phyloP scores from a whole-genome alignment of 2,113 vertebrate genomes.

The Mormoops blainvillei region DNA sequence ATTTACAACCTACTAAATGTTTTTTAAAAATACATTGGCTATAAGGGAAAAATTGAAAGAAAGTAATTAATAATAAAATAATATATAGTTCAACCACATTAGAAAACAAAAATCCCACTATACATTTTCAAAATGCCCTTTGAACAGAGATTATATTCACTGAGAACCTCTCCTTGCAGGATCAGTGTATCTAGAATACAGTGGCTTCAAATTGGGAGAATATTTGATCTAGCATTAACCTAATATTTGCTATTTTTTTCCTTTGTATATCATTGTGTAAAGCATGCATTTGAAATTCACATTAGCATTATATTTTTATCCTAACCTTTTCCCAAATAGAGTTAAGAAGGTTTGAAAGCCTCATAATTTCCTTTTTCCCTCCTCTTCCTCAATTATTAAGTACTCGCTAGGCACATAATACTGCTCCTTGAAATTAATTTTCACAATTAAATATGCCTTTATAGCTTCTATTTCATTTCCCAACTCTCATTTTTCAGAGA shows the following conservation, averaged over 20 bases:
- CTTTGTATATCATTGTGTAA: slow-evolving; percentile 12
- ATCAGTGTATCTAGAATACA: neutral
- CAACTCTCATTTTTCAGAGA: slow-evolving; percentile 57
- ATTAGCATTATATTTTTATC: slow-evolving; percentile 41
- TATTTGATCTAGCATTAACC: neutral
- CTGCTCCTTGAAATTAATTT: slow-evolving; percentile 59
- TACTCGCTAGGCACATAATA: slow-evolving; percentile 24
- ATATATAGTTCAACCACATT: neutral
- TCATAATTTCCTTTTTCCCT: slow-evolving; percentile 16
- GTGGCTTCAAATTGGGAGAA: neutral
- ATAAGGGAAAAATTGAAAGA: neutral
- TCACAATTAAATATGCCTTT: slow-evolving; percentile 64
- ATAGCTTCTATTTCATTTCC: slow-evolving; percentile 62
- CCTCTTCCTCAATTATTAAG: slow-evolving; percentile 44
- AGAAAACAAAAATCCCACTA: neutral
- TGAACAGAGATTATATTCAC: neutral
- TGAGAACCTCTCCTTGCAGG: neutral
- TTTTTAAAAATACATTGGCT: too few relatives aligned
- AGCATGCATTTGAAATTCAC: slow-evolving; percentile 5
- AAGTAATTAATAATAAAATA: slow-evolving; percentile 35
- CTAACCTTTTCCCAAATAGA: slow-evolving; percentile 34
- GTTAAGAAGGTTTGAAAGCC: slow-evolving; percentile 11
- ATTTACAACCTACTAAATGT: neutral
- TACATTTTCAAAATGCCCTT: neutral
- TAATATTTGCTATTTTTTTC: neutral